Evolutionary conservation across 2,888 invertebrate genomes (phyloP).

Genomic region (Oeneis ivallda): DNA sequence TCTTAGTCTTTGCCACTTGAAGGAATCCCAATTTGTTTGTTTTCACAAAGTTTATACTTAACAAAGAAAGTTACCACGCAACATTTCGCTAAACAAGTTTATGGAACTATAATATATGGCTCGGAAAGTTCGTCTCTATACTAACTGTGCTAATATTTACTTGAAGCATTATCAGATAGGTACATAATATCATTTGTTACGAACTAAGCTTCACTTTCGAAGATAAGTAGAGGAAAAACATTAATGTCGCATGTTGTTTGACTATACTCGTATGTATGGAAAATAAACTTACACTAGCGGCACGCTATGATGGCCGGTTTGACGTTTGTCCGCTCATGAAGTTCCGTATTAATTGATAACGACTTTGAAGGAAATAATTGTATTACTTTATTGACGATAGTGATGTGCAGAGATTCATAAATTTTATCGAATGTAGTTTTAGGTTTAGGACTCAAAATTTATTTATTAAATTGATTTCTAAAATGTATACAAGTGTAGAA

Average conservation of each 20-base stretch:
- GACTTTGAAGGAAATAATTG: too few species aligned
- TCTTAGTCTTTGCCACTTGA: neutral
- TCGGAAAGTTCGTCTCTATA: neutral
- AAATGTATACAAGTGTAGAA: too few species aligned
- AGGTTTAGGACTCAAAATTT: too few species aligned
- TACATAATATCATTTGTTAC: conserved; percentile 1
- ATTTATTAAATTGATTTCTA: too few species aligned
- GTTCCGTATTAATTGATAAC: too few species aligned
- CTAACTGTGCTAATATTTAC: conserved; percentile 8
- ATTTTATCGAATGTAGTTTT: too few species aligned
- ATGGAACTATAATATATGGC: too few species aligned
- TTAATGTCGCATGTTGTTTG: conserved; percentile 3
- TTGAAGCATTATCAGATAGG: neutral
- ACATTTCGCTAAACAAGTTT: conserved; percentile 7
- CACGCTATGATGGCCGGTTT: too few species aligned
- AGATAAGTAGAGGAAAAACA: conserved; percentile 4
- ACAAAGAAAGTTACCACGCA: neutral
- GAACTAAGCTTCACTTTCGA: neutral
- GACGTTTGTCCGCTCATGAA: too few species aligned
- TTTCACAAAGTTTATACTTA: neutral
- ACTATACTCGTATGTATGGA: conserved; percentile 4
- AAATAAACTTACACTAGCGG: conserved; percentile 9
- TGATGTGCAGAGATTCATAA: too few species aligned
- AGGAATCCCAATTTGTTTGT: neutral
- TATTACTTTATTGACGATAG: too few species aligned